Evolutionary conservation across 1,140 invertebrate species (phyloP).

Genomic region (Belonocnema kinseyi): DNA sequence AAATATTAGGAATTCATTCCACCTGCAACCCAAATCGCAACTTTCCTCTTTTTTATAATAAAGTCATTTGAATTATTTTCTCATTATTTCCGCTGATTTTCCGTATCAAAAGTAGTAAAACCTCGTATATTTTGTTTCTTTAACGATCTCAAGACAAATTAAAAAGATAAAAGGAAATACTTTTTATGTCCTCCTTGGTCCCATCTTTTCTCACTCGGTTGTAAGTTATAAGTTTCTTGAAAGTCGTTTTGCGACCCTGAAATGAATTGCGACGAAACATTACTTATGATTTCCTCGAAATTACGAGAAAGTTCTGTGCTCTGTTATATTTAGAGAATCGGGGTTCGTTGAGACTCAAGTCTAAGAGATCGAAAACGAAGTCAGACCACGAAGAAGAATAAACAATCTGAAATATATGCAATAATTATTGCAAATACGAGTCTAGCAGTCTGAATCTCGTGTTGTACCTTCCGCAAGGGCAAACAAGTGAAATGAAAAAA

Average conservation of each 20-base stretch:
- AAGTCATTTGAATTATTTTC: no score
- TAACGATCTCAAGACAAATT: background rate
- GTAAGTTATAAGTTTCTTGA: constrained; percentile 3
- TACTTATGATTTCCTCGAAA: constrained; percentile 15
- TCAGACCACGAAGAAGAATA: background rate
- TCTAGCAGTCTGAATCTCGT: no score
- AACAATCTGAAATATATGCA: background rate
- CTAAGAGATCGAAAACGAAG: background rate
- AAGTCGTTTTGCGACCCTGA: background rate
- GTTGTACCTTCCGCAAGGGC: no score
- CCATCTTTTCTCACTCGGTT: background rate
- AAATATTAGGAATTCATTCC: background rate
- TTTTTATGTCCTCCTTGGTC: constrained; percentile 2
- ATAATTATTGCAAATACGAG: no score
- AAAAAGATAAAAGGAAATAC: background rate
- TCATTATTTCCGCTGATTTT: no score
- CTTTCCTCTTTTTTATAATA: background rate
- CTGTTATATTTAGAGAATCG: constrained; percentile 25
- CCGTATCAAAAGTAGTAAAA: background rate
- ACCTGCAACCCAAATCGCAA: background rate
- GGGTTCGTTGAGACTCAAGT: constrained; percentile 8
- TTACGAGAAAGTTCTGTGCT: constrained; percentile 5
- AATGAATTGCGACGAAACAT: background rate
- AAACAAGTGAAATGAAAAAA: no score
- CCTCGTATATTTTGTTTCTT: background rate